These are phyloP conservation scores for Ornithoptera priamus DNA, from an alignment of 2,888 invertebrate genomes.

Conservation along the genomic window DNA sequence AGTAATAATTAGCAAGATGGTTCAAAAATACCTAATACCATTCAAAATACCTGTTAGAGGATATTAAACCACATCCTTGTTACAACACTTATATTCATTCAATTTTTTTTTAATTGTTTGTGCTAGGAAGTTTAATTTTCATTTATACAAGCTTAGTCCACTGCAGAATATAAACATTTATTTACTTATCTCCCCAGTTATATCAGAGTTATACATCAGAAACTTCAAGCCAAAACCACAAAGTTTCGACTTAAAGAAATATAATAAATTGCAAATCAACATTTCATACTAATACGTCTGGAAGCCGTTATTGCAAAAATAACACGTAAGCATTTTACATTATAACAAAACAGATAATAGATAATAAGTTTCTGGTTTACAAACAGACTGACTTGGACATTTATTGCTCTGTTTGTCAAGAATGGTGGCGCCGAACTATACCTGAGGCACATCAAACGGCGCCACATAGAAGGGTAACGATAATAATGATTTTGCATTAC, in stretches of 20 bases:
- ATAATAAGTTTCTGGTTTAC: background rate
- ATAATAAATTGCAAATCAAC: background rate
- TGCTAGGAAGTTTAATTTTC: no score
- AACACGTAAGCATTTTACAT: background rate
- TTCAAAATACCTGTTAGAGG: no score
- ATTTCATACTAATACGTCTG: background rate
- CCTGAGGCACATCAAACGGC: slow-evolving; percentile 4
- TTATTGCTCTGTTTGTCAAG: slow-evolving; percentile 16
- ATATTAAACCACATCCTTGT: no score
- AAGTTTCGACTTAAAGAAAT: background rate
- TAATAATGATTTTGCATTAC: background rate
- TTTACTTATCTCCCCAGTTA: no score
- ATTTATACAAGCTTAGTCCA: no score
- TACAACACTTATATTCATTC: no score
- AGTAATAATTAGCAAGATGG: no score
- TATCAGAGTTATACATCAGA: no score
- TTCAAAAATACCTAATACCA: no score
- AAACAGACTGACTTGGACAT: slow-evolving; percentile 7
- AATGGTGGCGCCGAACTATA: slow-evolving; percentile 9
- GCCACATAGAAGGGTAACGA: background rate
- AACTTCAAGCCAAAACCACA: background rate
- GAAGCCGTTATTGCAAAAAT: background rate
- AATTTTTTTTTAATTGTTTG: no score
- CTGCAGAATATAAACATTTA: no score
- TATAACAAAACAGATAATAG: background rate